Evolutionary conservation across 2,797 vertebrate species (phyloP), one percentile per base, ranked within the genome.

Genomic region (Pangasius mekongensis): DNA sequence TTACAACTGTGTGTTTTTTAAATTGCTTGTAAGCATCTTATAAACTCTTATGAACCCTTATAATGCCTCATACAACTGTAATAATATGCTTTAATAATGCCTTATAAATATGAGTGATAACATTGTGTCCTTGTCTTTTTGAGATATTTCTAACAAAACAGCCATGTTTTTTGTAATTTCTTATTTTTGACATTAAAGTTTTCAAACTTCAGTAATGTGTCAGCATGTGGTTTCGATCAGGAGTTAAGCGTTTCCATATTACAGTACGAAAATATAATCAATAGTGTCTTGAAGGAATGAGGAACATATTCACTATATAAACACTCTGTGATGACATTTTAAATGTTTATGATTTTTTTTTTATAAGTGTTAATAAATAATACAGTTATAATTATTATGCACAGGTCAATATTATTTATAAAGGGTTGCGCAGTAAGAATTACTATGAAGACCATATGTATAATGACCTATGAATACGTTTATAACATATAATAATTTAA

Each of bases 21-120:
- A 74, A 76, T 74, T 74, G 39, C 3, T 71, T 71, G 18, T 20
- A 74, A 74, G 71, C 71, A 74, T 43, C 67, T 71, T 43, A 36
- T 69, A 69, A 66, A 13, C 27, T n/a, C n/a, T 27, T 66, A 64
- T 16, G 16, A 67, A 22, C 33, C 18, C 2, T 71, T 39, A 36
- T 71, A 71, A 74, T 24, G 39, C 22, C 20, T 43, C 22, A 74
- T 47, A 39, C 5, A 73, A 3, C 36, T 73, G 0, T 73, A 39
- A 73, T 10, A 73, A 73, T 43, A 36, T 24, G 69, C 18, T 73
- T 43, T 73, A 43, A 73, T 73, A 43, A 39, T 73, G 0, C 69
- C 6, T 22, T 43, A 47, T 74, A 24, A 39, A 43, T 14, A 33
- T 73, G 36, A 22, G 33, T 7, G 1, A 43, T 8, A 71, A 24